A percentile compares a stretch with the other conserved stretches of the same genome.
Conservation (phyloP, 2,888 invertebrate species). For the Eupeodes latifasciatus region DNA sequence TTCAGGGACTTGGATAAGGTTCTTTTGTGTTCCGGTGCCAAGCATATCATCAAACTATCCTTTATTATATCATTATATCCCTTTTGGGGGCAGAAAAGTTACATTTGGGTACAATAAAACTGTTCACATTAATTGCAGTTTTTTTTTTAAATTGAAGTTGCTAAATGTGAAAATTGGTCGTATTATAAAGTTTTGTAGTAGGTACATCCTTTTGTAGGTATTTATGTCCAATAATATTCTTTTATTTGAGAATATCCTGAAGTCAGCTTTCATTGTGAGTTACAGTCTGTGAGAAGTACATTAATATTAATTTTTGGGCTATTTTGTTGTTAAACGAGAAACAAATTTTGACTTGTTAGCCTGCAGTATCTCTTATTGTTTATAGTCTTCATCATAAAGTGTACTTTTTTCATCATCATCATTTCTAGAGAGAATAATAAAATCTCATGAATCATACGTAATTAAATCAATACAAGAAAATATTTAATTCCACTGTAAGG, state of each 20-base stretch:
- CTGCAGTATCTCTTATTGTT: too few relatives aligned
- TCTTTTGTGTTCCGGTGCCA: constrained; percentile 50
- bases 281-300: background rate
- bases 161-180: background rate
- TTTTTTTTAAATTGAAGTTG: constrained; percentile 46
- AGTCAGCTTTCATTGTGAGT: background rate
- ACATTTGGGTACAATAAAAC: constrained; percentile 52
- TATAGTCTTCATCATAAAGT: too few relatives aligned
- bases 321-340: too few relatives aligned
- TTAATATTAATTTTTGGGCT: background rate
- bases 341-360: too few relatives aligned
- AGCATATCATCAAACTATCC: background rate
- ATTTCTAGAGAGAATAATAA: too few relatives aligned
- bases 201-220: background rate
- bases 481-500: too few relatives aligned
- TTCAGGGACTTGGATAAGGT: constrained; percentile 31
- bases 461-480: too few relatives aligned
- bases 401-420: too few relatives aligned
- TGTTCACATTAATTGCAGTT: constrained; percentile 67
- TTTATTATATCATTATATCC: too few relatives aligned
- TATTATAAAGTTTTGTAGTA: background rate
- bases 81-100: constrained; percentile 4
- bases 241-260: background rate
- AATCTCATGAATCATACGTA: too few relatives aligned
- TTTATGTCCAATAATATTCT: background rate